Percentiles rank a stretch among this genome's conserved stretches.
These are phyloP conservation scores for Pseudorasbora parva DNA, from an alignment of 2,113 vertebrate species.

Conservation along the genomic window DNA sequence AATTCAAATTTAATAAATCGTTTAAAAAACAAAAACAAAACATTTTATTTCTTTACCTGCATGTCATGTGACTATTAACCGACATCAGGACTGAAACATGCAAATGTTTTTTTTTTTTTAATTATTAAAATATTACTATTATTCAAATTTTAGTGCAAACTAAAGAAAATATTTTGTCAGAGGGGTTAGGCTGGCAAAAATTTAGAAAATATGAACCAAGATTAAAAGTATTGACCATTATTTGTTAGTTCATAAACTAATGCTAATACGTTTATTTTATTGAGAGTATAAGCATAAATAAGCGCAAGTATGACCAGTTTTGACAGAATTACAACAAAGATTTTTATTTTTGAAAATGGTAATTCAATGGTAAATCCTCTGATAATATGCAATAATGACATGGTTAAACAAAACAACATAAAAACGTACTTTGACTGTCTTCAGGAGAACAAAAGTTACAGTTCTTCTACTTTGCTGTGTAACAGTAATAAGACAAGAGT, in stretches of 20 bases:
- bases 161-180: background rate
- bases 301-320: background rate
- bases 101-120: no score
- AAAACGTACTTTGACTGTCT: background rate
- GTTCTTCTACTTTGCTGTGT: conserved; percentile 1
- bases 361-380: conserved; percentile 20
- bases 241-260: no score
- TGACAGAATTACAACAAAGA: conserved; percentile 39
- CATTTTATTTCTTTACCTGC: background rate
- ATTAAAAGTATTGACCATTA: background rate
- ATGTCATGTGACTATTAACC: background rate
- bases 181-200: background rate
- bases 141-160: background rate
- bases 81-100: background rate
- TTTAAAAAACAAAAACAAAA: background rate
- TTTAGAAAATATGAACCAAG: background rate
- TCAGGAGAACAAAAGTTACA: background rate
- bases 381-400: conserved; percentile 21
- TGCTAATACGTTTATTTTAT: no score
- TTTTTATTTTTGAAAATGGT: conserved; percentile 34
- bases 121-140: background rate
- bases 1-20: background rate
- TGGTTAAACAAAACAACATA: conserved; percentile 17
- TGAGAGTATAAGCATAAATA: background rate
- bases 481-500: background rate